Conservation (phyloP, 2,888 invertebrate genomes). For the Melipona bicolor region DNA sequence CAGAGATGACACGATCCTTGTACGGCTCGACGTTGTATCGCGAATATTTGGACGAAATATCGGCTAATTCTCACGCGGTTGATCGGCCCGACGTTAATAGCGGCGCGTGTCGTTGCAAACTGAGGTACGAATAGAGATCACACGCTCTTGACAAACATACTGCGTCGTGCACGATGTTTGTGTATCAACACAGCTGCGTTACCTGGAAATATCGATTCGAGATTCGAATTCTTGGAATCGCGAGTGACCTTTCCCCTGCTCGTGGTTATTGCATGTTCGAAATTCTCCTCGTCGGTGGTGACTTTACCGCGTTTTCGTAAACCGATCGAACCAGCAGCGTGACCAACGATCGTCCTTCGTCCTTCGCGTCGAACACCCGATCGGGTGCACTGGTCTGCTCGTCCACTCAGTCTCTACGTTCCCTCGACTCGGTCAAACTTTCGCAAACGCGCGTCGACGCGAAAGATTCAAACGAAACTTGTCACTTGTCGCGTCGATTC, state of each 20-base stretch:
- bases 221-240: constrained; percentile 16
- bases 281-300: neutral
- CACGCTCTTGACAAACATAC: neutral
- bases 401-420: neutral
- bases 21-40: too few relatives aligned
- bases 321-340: neutral
- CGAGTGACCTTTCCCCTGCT: neutral
- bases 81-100: constrained; percentile 45
- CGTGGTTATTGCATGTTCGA: too few relatives aligned
- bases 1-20: neutral
- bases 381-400: neutral
- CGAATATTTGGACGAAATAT: neutral
- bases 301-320: neutral
- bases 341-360: neutral
- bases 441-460: neutral
- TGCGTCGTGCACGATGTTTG: constrained; percentile 9
- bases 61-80: neutral
- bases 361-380: neutral
- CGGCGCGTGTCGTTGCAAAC: constrained; percentile 53
- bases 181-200: constrained; percentile 24
- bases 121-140: neutral
- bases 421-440: neutral
- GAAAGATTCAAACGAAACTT: neutral
- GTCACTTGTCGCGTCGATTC: neutral
- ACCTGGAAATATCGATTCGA: constrained; percentile 51